Evolutionary conservation across 2,797 vertebrate genomes (phyloP), one percentile per base, ranked within the genome.

Genomic region (Manis javanica): DNA sequence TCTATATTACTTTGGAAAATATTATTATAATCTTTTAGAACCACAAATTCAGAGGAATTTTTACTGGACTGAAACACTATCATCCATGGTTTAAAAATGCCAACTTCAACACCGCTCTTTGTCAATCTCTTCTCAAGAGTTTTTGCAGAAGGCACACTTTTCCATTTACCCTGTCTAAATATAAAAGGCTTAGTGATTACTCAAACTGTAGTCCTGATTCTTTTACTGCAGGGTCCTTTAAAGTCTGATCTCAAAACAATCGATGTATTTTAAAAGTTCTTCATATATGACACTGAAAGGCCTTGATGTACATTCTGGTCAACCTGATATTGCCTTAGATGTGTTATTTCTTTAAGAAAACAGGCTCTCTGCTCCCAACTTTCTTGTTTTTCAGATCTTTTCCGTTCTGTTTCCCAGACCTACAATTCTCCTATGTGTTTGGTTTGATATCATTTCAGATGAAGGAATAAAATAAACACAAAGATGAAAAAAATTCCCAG

Each of bases 291-390:
- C 72, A 68, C 24, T 10, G 9, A 82, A 91, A 79, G 31, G 6
- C 6, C 14, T 53, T 74, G 9, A 16, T 5, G 23, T 29, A 42
- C 1, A 46, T 79, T 87, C 37, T 64, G 19, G 61, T 55, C 31
- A 55, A 84, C 37, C 24, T 91, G 63, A 26, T 69, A 53, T 39
- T 69, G 21, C n/a, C 75, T 37, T 87, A 34, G 23, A 46, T 31
- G 13, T 68, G 83, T 93, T 46, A 55, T 75, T 63, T 93, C 37
- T 68, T 91, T 72, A 87, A 87, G 64, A 69, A 90, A 89, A 82
- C 12, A 79, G n/a, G 39, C 18, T 94, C 18, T 88, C 5, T 63
- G 79, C n/a, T 89, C 53, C 31, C 16, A 75, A 14, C 11, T 85
- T 84, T 26, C 23, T 63, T 78, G 37, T 49, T 90, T 90, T 72